Base-by-base conservation (phyloP, 2,888 invertebrate species). In the Spialia ferax region DNA sequence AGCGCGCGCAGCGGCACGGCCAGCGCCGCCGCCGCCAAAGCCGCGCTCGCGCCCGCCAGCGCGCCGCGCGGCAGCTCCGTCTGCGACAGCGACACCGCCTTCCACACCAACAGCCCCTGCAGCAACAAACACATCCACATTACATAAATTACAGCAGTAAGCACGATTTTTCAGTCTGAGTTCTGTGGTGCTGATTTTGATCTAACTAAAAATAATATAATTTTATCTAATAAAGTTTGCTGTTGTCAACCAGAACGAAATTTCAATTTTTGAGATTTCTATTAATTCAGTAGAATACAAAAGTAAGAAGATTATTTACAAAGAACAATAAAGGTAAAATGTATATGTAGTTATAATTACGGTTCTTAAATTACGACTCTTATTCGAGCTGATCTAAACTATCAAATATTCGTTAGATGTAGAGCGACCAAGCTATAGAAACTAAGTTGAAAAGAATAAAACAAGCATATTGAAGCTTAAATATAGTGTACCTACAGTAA, bases 1-100 rank as follows among this genome's bases (percentile, higher is more conserved):
- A 69, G 29, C 2, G 86, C 86, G n/a, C 91, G 87, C 63, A 89
- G 42, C 0, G 87, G 86, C 64, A 89, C 78, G 5, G 86, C 81
- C 26, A 83, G 13, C 45, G 81, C 26, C 10, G 85, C 75, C 8
- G 71, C 76, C 2, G 70, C 63, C 38, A 91, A 63, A 52, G 89
- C 88, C 22, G 75, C 74, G 10, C 80, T 10, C 7, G 84, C 86
- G 23, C 77, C 13, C 68, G 70, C 73, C 76, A 89, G 68, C 18
- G 73, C 73, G 15, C 15, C 35, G 2, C 8, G 11, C 8, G 89
- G 86, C 75, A 90, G 71, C 71, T 89, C 88, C 1, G 85, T 75
- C 2, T 74, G 55, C 18, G 65, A 22, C 50, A 89, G 26, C 54
- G 73, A 56, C 15, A 77, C 38, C 22, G 77, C 55, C 73, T 87